Evolutionary conservation across 2,113 vertebrate species (phyloP), one percentile per base, ranked within the genome.

Genomic region (Pygoscelis adeliae): DNA sequence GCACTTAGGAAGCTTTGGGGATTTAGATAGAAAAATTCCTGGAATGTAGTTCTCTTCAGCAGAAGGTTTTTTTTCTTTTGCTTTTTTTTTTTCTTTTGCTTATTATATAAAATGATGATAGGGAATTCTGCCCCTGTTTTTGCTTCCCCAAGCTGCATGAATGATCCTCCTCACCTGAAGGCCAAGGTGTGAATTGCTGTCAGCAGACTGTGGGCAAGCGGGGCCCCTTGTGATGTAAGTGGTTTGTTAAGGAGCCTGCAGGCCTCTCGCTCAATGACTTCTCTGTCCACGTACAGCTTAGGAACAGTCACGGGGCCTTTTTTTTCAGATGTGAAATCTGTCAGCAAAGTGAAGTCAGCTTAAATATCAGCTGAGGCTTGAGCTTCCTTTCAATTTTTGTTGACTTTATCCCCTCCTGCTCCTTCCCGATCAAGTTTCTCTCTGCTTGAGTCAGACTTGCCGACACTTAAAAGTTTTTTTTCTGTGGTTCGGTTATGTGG

Each of bases 311-410:
- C 3, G 0, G 25, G 50, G 55, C 42, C 22, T 49, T 87, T 80
- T 72, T 67, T 58, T 67, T 80, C 42, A 67, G 25, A 92, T 71
- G 70, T 93, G 81, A 96, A 95, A 89, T 96, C 72, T 96, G 90
- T 95, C 86, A 94, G 85, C 86, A 69, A 87, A 91, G 63, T 90
- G 55, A 97, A 97, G 90, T 93, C 93, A 95, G 59, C 83, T 96
- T 95, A 97, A 95, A 96, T 96, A 96, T 92, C 95, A 90, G 82
- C 91, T 87, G 93, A 95, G 83, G 83, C 58, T 89, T 94, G 91
- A 91, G 63, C 44, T 96, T 25, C 29, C 61, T 96, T 93, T 90
- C 88, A 74, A 29, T 52, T 95, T 93, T 84, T 95, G 70, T 97
- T 97, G 88, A 95, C 92, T 93, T 94, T 95, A 83, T 93, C 76